phyloP scores from a whole-genome alignment of 1,140 invertebrate species.

The Matsumurasca onukii region DNA sequence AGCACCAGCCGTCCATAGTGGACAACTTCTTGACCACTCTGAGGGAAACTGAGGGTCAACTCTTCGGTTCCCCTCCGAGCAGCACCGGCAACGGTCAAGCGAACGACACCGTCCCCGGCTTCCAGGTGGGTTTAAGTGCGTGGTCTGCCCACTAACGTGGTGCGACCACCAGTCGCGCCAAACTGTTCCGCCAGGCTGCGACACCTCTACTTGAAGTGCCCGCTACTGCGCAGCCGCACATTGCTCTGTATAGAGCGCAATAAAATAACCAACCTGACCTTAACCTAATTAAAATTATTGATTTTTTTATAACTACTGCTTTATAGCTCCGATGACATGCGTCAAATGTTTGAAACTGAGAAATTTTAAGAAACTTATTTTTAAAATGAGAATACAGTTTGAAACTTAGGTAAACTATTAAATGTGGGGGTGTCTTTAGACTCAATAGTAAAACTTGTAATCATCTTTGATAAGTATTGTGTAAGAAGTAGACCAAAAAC shows the following conservation, averaged over 20 bases:
- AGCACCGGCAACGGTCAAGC: background rate
- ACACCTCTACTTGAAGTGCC: background rate
- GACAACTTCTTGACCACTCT: slow-evolving; percentile 29
- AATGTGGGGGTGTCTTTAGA: background rate
- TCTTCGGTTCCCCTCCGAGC: background rate
- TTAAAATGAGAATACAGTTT: background rate
- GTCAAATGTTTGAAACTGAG: background rate
- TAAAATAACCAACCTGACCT: background rate
- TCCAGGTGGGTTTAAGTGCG: slow-evolving; percentile 10
- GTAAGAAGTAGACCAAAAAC: too few species aligned
- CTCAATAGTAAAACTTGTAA: background rate
- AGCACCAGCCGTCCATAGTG: slow-evolving; percentile 33
- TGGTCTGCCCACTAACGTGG: background rate
- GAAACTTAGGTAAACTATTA: background rate
- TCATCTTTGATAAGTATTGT: too few species aligned
- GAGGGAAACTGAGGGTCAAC: background rate
- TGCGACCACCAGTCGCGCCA: too few species aligned
- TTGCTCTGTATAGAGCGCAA: background rate
- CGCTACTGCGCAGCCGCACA: background rate
- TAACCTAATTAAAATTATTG: background rate
- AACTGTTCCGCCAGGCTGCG: background rate
- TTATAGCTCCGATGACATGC: background rate
- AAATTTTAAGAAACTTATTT: background rate
- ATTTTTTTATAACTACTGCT: background rate
- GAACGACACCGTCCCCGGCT: slow-evolving; percentile 15